Percentiles rank a stretch among this genome's conserved stretches.
These are phyloP conservation scores for Bombus turneri DNA, from an alignment of 1,140 invertebrate genomes.

Conservation along the genomic window DNA sequence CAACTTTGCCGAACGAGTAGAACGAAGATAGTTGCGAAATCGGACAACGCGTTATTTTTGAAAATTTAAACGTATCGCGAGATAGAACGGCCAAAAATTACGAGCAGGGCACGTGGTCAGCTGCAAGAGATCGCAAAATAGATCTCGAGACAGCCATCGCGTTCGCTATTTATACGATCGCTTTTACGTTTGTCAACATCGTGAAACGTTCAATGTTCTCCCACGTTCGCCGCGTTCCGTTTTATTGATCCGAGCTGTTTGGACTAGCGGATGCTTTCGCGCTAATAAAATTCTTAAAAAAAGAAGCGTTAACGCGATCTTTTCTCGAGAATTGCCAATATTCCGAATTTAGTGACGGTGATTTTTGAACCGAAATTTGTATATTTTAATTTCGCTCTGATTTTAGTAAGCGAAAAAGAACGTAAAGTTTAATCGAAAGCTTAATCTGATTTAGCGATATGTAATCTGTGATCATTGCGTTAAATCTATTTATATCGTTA, in stretches of 20 bases:
- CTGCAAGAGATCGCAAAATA: conserved; percentile 52
- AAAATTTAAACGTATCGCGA: not conserved
- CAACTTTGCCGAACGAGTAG: not conserved
- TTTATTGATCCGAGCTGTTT: not conserved
- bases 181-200: conserved; percentile 23
- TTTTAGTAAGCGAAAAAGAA: not conserved
- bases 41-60: conserved; percentile 46
- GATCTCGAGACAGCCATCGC: conserved; percentile 33
- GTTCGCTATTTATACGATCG: conserved; percentile 53
- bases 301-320: not conserved
- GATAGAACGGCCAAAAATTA: conserved; percentile 20
- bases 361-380: not conserved
- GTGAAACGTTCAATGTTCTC: not conserved
- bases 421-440: not conserved
- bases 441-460: not conserved
- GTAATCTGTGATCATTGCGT: not conserved
- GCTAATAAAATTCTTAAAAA: not conserved
- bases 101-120: conserved; percentile 22
- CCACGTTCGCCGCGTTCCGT: not conserved
- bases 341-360: too few relatives aligned
- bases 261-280: too few relatives aligned
- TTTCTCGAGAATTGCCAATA: not conserved
- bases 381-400: not conserved
- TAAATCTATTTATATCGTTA: not conserved
- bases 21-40: not conserved